Conservation (phyloP, 2,113 vertebrate species). For the Sula dactylatra region DNA sequence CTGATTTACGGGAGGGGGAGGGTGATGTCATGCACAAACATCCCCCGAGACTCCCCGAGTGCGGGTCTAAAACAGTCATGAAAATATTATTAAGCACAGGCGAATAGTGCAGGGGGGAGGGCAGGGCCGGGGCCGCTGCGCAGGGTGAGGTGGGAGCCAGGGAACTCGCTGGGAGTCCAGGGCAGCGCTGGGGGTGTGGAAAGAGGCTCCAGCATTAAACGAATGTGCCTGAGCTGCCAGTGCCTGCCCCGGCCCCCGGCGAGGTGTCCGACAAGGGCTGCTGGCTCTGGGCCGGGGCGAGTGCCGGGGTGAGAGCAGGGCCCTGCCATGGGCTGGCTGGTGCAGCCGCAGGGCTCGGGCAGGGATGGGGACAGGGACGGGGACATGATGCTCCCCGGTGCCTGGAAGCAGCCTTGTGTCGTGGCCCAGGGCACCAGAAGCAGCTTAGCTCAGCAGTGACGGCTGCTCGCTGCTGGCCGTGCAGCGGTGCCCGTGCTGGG, state of each 20-base stretch:
- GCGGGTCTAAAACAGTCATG: neutral
- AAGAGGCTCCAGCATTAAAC: neutral
- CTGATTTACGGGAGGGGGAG: conserved; percentile 58
- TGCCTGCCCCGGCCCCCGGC: accelerated
- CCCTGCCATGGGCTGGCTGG: neutral
- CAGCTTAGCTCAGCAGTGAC: neutral
- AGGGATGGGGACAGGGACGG: neutral
- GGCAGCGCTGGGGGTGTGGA: neutral
- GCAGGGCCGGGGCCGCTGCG: neutral
- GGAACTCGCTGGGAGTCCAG: neutral
- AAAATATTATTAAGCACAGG: neutral
- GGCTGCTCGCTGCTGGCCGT: neutral
- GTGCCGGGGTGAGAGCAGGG: neutral
- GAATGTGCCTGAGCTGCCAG: accelerated
- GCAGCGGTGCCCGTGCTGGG: neutral
- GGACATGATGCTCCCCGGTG: neutral
- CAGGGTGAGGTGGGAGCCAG: neutral
- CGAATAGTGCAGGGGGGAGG: neutral
- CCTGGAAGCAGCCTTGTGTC: neutral
- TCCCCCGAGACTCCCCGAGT: neutral
- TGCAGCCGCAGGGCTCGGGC: neutral
- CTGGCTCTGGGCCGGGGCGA: neutral
- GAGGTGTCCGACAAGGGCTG: neutral
- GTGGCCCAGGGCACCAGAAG: neutral
- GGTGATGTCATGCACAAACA: conserved; percentile 56